Percentiles rank a stretch among this genome's conserved stretches.
These are phyloP conservation scores for Tachina lurida DNA, from an alignment of 2,888 invertebrate species.

Conservation along the genomic window DNA sequence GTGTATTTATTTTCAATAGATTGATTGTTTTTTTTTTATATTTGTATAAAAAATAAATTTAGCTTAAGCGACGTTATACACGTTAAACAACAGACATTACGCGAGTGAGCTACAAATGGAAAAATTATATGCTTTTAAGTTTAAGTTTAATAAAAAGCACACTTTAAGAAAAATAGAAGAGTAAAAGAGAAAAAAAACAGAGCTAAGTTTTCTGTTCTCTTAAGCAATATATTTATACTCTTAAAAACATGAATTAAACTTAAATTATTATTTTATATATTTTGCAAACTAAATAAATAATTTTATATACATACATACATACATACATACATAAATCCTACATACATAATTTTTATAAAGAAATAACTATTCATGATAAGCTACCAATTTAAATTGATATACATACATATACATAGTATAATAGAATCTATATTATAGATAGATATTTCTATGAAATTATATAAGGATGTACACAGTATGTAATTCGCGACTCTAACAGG, in stretches of 20 bases:
- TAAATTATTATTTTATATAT: background rate
- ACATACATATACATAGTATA: too few relatives aligned
- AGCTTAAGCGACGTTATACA: constrained; percentile 68
- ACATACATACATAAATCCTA: too few relatives aligned
- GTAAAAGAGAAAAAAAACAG: background rate
- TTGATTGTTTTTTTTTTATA: constrained; percentile 45
- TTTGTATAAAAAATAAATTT: constrained; percentile 20
- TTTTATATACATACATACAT: too few relatives aligned
- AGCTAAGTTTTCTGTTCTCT: background rate
- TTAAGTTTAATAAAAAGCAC: constrained; percentile 44
- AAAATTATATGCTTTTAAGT: constrained; percentile 68
- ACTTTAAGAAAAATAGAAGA: constrained; percentile 20
- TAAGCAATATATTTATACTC: background rate
- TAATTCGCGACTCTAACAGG: too few relatives aligned
- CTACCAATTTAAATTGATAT: too few relatives aligned
- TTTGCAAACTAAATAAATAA: too few relatives aligned
- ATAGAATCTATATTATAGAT: too few relatives aligned
- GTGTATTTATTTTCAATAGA: constrained; percentile 46
- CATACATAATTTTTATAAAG: too few relatives aligned
- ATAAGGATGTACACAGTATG: too few relatives aligned
- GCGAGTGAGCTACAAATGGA: constrained; percentile 76
- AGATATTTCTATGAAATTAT: too few relatives aligned
- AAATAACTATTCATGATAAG: too few relatives aligned
- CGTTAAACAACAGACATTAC: constrained; percentile 75
- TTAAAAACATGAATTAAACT: background rate